These are phyloP conservation scores for Cryptocephalus primarius DNA, from an alignment of 2,888 invertebrate genomes.

Conservation along the genomic window DNA sequence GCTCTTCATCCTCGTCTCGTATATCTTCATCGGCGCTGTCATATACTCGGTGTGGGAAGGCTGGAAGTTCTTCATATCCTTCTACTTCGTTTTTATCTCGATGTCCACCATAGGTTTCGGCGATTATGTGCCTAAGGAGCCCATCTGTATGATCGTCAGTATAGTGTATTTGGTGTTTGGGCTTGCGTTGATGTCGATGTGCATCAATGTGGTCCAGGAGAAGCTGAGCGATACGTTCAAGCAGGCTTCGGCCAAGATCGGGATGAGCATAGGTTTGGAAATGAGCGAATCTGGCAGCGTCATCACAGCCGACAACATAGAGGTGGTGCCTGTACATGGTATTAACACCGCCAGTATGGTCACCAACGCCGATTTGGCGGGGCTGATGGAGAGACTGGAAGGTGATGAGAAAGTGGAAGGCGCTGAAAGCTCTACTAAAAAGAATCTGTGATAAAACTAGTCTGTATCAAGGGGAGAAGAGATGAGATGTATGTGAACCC, in stretches of 20 bases:
- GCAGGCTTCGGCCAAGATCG: slow-evolving; percentile 73
- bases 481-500: too few relatives aligned
- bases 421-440: too few relatives aligned
- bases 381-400: too few relatives aligned
- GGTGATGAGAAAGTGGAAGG: too few relatives aligned
- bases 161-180: slow-evolving; percentile 92
- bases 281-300: slow-evolving; percentile 43
- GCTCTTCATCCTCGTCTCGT: slow-evolving; percentile 67
- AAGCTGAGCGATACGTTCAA: slow-evolving; percentile 65
- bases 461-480: too few relatives aligned
- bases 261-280: slow-evolving; percentile 71
- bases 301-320: slow-evolving; percentile 1
- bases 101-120: slow-evolving; percentile 97
- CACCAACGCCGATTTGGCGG: too few relatives aligned
- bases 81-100: slow-evolving; percentile 95
- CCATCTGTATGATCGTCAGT: slow-evolving; percentile 78
- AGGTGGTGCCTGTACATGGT: slow-evolving; percentile 1
- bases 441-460: too few relatives aligned
- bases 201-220: slow-evolving; percentile 90
- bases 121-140: slow-evolving; percentile 73
- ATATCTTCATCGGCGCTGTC: slow-evolving; percentile 78
- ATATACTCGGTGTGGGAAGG: slow-evolving; percentile 66
- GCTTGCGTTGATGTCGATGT: slow-evolving; percentile 91
- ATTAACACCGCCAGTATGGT: not conserved
- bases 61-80: slow-evolving; percentile 89